Percentiles rank a stretch among this genome's conserved stretches.
Evolutionary conservation across 2,113 vertebrate genomes (phyloP).

Genomic region (Agelaius phoeniceus): DNA sequence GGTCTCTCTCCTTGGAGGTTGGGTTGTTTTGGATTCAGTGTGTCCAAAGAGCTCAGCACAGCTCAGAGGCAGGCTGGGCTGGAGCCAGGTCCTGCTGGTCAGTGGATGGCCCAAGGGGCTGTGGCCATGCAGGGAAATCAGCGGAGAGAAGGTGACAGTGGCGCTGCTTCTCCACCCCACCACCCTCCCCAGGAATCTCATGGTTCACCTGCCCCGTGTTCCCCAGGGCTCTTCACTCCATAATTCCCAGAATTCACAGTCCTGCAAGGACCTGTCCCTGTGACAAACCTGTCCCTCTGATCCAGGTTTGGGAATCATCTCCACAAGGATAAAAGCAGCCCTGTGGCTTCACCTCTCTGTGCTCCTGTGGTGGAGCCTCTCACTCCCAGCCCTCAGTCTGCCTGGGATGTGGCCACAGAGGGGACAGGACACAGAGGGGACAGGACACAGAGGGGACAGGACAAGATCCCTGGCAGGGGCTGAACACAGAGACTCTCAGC

Average conservation of each 20-base stretch:
- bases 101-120: background rate
- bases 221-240: background rate
- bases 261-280: fast-evolving
- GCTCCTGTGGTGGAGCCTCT: background rate
- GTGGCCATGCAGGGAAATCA: background rate
- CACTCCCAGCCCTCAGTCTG: background rate
- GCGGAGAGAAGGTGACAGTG: background rate
- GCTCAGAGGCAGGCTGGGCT: background rate
- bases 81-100: background rate
- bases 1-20: background rate
- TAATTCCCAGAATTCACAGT: background rate
- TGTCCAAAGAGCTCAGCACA: background rate
- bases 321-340: background rate
- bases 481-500: too few species aligned
- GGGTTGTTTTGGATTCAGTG: background rate
- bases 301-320: background rate
- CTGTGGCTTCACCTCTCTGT: background rate
- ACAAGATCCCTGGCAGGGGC: background rate
- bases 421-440: too few species aligned
- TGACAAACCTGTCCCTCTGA: fast-evolving
- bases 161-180: background rate
- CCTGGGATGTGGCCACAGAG: background rate
- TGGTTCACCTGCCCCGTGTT: background rate
- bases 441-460: background rate
- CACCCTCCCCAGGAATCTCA: background rate